Conservation (phyloP, 35 echinoderm and acorn worm species). For the Heliocidaris tuberculata region DNA sequence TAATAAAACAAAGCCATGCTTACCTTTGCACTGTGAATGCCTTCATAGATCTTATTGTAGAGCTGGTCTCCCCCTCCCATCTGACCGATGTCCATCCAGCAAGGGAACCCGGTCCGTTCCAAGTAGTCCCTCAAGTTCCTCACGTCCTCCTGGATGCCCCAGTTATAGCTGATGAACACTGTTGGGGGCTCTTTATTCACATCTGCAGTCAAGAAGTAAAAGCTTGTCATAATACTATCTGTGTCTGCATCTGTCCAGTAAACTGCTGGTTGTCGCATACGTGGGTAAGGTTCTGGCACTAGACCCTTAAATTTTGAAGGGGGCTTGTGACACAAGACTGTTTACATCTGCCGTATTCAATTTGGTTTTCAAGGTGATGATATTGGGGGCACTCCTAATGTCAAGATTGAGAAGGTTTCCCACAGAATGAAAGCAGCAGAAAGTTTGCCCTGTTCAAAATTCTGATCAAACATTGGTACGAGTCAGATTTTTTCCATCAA, state of each 20-base stretch:
- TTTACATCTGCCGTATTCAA: no score
- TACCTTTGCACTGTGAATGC: constrained; percentile 74
- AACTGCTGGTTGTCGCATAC: no score
- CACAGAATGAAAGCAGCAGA: no score
- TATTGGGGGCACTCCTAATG: no score
- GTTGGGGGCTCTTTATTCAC: constrained; percentile 47
- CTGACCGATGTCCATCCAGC: constrained; percentile 92
- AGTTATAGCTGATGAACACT: constrained; percentile 88
- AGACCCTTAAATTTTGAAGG: no score
- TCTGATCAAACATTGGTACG: no score
- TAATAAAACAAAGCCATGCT: neutral
- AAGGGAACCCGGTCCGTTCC: constrained; percentile 67
- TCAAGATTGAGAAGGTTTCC: no score
- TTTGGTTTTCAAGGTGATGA: no score
- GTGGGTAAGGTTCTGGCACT: no score
- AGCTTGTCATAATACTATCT: neutral
- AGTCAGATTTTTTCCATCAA: no score
- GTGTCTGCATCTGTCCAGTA: neutral
- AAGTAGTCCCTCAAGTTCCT: constrained; percentile 54
- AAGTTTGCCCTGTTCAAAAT: no score
- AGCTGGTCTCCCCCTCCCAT: constrained; percentile 81
- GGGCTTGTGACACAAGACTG: neutral
- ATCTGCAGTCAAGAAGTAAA: constrained; percentile 34
- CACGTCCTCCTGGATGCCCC: constrained; percentile 73
- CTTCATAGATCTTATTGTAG: constrained; percentile 77